Percentiles rank a stretch among this genome's conserved stretches.
phyloP scores from a whole-genome alignment of 2,797 vertebrate species.

The Austrolebias charrua region DNA sequence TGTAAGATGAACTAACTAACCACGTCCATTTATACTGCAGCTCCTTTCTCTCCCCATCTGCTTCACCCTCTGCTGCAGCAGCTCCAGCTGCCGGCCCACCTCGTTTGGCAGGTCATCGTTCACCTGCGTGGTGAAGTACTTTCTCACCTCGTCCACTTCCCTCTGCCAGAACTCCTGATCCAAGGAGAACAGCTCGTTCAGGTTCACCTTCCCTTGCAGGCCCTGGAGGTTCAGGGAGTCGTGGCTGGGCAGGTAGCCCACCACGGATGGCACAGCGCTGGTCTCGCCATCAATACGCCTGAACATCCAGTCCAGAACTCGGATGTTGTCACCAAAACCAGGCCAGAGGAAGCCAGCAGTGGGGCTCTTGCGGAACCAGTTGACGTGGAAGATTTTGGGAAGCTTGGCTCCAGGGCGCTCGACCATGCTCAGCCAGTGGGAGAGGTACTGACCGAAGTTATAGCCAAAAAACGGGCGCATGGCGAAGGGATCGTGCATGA shows the following conservation, averaged over 20 bases:
- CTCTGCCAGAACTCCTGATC: slow-evolving; percentile 91
- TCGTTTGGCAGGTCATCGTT: slow-evolving; percentile 89
- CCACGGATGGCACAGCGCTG: slow-evolving; percentile 77
- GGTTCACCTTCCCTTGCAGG: slow-evolving; percentile 71
- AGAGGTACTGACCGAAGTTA: slow-evolving; percentile 94
- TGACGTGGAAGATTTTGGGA: slow-evolving; percentile 96
- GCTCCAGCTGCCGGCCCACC: slow-evolving; percentile 82
- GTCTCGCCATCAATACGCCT: slow-evolving; percentile 82
- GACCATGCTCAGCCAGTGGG: slow-evolving; percentile 97
- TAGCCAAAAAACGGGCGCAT: slow-evolving; percentile 99
- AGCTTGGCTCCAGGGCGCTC: slow-evolving; percentile 82
- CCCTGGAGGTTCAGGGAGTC: slow-evolving; percentile 84
- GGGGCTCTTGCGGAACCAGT: slow-evolving; percentile 94
- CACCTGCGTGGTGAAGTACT: slow-evolving; percentile 87
- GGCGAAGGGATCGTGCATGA: slow-evolving; percentile 98
- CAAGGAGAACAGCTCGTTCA: slow-evolving; percentile 84
- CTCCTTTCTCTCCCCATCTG: slow-evolving; percentile 76
- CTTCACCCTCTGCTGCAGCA: slow-evolving; percentile 84
- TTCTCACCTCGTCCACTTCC: slow-evolving; percentile 85
- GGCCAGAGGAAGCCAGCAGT: slow-evolving; percentile 91
- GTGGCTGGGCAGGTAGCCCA: slow-evolving; percentile 85
- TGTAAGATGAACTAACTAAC: not conserved
- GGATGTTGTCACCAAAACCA: slow-evolving; percentile 91
- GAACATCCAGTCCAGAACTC: slow-evolving; percentile 97
- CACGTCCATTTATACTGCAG: too few relatives aligned